Percentiles rank a stretch among this genome's conserved stretches.
Conservation (phyloP, 2,113 vertebrate genomes). For the Rhineura floridana region DNA sequence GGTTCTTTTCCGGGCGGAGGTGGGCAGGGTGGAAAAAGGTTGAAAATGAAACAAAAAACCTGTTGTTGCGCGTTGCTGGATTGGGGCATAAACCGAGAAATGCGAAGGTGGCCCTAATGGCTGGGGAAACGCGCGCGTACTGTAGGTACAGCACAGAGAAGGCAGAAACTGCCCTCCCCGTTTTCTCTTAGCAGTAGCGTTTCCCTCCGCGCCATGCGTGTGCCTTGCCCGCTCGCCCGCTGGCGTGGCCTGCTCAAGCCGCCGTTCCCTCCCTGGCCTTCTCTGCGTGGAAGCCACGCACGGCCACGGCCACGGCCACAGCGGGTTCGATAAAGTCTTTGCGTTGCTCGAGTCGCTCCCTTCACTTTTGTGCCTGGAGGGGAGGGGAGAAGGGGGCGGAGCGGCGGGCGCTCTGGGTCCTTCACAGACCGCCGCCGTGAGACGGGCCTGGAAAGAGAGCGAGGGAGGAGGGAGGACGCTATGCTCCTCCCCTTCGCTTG, state of each 20-base stretch:
- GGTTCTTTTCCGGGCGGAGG: no score
- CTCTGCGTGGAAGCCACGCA: slow-evolving; percentile 32
- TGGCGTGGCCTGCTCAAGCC: background rate
- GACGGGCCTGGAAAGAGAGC: slow-evolving; percentile 54
- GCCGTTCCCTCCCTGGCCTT: slow-evolving; percentile 26
- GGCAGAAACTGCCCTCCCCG: background rate
- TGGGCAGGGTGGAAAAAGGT: background rate
- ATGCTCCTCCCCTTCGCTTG: slow-evolving; percentile 20
- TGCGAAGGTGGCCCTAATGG: background rate
- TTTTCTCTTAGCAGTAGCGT: background rate
- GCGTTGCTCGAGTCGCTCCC: no score
- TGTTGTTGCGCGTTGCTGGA: background rate
- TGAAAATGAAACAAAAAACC: background rate
- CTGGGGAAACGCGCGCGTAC: background rate
- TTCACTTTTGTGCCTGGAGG: background rate
- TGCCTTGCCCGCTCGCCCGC: background rate
- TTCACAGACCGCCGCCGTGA: slow-evolving; percentile 34
- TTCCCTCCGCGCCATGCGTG: background rate
- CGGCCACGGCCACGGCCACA: background rate
- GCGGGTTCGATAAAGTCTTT: background rate
- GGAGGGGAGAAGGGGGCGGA: background rate
- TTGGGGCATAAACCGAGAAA: background rate
- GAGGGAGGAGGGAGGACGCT: slow-evolving; percentile 4
- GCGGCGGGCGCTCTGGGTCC: background rate
- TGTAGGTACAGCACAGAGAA: background rate